phyloP scores from a whole-genome alignment of 1,140 invertebrate genomes.

The Olivierus martensii region DNA sequence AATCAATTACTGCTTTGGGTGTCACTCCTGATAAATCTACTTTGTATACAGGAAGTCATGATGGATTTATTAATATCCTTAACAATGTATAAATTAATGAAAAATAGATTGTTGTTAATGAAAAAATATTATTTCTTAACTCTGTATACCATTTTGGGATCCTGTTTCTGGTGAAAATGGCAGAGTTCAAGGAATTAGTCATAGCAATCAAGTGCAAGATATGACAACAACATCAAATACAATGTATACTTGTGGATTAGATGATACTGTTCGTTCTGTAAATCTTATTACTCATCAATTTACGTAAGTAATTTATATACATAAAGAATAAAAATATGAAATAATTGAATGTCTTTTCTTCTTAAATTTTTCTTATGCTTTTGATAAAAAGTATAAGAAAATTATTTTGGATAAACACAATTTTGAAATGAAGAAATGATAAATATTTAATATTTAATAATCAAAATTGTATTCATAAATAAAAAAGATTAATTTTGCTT shows the following conservation, averaged over 20 bases:
- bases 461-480: no score
- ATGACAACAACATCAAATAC: constrained; percentile 52
- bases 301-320: no score
- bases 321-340: no score
- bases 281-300: constrained; percentile 48
- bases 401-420: no score
- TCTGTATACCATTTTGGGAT: constrained; percentile 50
- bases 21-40: constrained; percentile 55
- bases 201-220: constrained; percentile 88
- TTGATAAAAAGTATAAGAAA: no score
- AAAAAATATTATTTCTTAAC: constrained; percentile 2
- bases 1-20: constrained; percentile 87
- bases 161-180: constrained; percentile 58
- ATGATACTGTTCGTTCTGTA: constrained; percentile 67
- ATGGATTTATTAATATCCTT: constrained; percentile 65
- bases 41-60: constrained; percentile 86
- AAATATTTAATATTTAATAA: no score
- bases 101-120: no score
- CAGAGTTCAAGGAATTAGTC: constrained; percentile 61
- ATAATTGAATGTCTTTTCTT: no score
- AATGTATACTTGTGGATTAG: constrained; percentile 76
- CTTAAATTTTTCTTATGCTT: no score
- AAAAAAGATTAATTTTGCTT: no score
- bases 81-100: no score
- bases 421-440: no score